Percentiles rank a stretch among this genome's conserved stretches.
These are phyloP conservation scores for Syrista parreyssii DNA, from an alignment of 2,888 invertebrate species.

Conservation along the genomic window DNA sequence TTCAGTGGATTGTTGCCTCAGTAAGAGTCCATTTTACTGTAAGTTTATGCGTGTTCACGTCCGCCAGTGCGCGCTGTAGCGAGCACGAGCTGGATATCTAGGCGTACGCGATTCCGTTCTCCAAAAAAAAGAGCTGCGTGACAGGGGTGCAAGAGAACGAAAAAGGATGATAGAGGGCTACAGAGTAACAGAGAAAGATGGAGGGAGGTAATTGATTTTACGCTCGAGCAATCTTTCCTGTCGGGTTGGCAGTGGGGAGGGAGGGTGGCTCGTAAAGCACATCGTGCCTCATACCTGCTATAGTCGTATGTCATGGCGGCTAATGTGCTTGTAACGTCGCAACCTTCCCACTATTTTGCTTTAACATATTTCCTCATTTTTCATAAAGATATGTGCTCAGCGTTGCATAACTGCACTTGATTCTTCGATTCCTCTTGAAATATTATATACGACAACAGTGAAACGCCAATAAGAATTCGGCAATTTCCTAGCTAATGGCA, in stretches of 20 bases:
- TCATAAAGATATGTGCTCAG: no score
- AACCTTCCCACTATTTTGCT: no score
- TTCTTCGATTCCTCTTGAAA: no score
- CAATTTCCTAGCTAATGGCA: no score
- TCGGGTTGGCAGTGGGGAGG: constrained; percentile 26
- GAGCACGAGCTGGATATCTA: constrained; percentile 6
- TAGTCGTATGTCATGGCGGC: constrained; percentile 48
- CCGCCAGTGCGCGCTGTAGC: background rate
- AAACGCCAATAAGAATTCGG: no score
- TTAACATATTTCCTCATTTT: no score
- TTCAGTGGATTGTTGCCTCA: constrained; percentile 23
- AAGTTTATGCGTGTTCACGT: background rate
- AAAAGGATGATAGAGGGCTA: constrained; percentile 20
- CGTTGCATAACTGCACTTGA: no score
- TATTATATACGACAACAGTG: no score
- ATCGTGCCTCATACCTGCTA: constrained; percentile 37
- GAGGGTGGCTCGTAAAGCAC: constrained; percentile 41
- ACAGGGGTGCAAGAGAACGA: constrained; percentile 15
- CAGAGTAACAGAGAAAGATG: constrained; percentile 27
- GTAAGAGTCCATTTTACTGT: no score
- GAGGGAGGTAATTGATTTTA: constrained; percentile 56
- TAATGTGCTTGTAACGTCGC: constrained; percentile 32
- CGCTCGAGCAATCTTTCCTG: constrained; percentile 52
- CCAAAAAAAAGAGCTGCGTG: constrained; percentile 4
- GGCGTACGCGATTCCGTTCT: constrained; percentile 16